Conservation (phyloP, 2,113 vertebrate genomes). For the Abramis brama region DNA sequence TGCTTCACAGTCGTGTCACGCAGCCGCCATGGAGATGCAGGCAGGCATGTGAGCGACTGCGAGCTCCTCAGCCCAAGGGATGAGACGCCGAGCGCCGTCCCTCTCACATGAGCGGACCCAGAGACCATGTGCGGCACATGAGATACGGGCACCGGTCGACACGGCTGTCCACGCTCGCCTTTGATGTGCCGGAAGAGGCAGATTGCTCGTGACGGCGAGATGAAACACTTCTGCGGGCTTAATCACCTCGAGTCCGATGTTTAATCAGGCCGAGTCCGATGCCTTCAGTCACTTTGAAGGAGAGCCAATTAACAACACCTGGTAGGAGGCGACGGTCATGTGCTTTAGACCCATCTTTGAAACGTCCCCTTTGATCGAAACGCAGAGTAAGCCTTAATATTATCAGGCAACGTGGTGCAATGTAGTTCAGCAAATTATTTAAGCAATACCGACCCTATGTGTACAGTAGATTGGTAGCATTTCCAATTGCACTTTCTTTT, state of each 20-base stretch:
- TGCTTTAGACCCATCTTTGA: constrained; percentile 16
- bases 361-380: constrained; percentile 36
- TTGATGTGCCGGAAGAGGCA: constrained; percentile 45
- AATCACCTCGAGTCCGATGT: constrained; percentile 36
- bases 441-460: constrained; percentile 55
- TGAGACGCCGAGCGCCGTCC: not conserved
- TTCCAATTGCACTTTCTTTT: constrained; percentile 14
- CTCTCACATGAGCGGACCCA: constrained; percentile 13
- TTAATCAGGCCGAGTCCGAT: constrained; percentile 26
- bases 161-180: constrained; percentile 30
- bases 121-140: constrained; percentile 24
- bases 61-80: constrained; percentile 23
- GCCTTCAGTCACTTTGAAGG: constrained; percentile 46
- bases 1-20: constrained; percentile 36
- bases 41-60: constrained; percentile 25
- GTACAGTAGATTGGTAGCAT: constrained; percentile 46
- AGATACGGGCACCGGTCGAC: constrained; percentile 15
- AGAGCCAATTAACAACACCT: constrained; percentile 43
- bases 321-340: constrained; percentile 16
- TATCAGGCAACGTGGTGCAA: constrained; percentile 29
- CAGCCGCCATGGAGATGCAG: constrained; percentile 24
- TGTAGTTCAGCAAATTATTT: constrained; percentile 33
- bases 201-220: constrained; percentile 28
- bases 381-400: constrained; percentile 35
- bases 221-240: constrained; percentile 20